These are phyloP conservation scores for Cantharis lateralis DNA, from an alignment of 2,888 invertebrate species.

Conservation along the genomic window DNA sequence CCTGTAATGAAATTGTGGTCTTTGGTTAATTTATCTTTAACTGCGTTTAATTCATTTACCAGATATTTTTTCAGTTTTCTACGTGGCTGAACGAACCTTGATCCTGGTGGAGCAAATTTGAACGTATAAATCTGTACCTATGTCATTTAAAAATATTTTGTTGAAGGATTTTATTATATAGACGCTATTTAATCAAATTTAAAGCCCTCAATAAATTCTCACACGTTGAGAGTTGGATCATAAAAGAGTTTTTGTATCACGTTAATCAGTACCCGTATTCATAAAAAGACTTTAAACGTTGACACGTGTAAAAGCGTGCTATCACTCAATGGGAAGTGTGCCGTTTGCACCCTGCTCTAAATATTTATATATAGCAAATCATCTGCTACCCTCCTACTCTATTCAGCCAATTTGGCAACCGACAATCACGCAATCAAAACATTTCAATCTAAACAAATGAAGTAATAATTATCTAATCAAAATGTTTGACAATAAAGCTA, in stretches of 20 bases:
- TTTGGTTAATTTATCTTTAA: not conserved
- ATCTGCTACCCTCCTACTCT: constrained; percentile 33
- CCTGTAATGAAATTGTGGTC: not conserved
- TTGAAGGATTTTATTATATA: not conserved
- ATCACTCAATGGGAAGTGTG: constrained; percentile 30
- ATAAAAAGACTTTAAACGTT: constrained; percentile 23
- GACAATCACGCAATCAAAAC: constrained; percentile 40
- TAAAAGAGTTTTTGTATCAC: constrained; percentile 20
- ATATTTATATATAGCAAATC: constrained; percentile 41
- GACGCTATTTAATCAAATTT: not conserved
- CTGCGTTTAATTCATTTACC: not conserved
- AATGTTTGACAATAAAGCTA: constrained; percentile 19
- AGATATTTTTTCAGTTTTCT: not conserved
- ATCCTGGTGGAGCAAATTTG: not conserved
- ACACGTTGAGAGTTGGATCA: not conserved
- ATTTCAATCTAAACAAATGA: constrained; percentile 31
- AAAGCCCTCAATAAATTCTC: not conserved
- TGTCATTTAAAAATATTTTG: too few species aligned
- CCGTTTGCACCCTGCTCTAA: constrained; percentile 22
- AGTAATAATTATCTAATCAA: constrained; percentile 34
- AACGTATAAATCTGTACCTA: too few species aligned
- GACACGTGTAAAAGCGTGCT: constrained; percentile 22
- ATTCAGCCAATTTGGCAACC: constrained; percentile 40
- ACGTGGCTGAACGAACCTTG: not conserved
- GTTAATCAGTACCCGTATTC: constrained; percentile 37